These are phyloP conservation scores for Fulmarus glacialis DNA, from an alignment of 2,113 vertebrate species.

Conservation along the genomic window DNA sequence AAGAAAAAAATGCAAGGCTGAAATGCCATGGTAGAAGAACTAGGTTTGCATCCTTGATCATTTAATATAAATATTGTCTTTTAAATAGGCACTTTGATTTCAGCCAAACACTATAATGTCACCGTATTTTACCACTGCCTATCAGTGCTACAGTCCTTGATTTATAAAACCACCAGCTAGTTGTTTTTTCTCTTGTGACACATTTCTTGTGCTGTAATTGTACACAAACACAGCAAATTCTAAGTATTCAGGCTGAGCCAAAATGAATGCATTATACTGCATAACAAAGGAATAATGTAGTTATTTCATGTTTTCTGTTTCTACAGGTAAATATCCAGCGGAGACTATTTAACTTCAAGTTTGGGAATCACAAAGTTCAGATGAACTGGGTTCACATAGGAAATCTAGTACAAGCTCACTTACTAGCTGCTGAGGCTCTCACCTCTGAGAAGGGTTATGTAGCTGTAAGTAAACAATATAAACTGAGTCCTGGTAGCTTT, in stretches of 20 bases:
- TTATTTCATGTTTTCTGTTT: not conserved
- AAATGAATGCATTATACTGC: not conserved
- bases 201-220: not conserved
- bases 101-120: not conserved
- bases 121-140: not conserved
- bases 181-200: not conserved
- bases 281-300: not conserved
- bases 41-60: not conserved
- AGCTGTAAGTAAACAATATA: slow-evolving; percentile 81
- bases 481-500: not conserved
- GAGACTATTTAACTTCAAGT: slow-evolving; percentile 84
- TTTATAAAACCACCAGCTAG: not conserved
- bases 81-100: not conserved
- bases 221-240: not conserved
- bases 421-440: slow-evolving; percentile 86
- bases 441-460: slow-evolving; percentile 76
- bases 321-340: slow-evolving; percentile 84
- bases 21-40: not conserved
- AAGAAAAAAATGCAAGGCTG: not conserved
- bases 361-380: slow-evolving; percentile 79
- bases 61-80: not conserved
- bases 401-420: slow-evolving; percentile 88
- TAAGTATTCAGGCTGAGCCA: not conserved
- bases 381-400: slow-evolving; percentile 95
- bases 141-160: not conserved